Conservation (phyloP, 2,888 invertebrate species). For the Parochlus steinenii region DNA sequence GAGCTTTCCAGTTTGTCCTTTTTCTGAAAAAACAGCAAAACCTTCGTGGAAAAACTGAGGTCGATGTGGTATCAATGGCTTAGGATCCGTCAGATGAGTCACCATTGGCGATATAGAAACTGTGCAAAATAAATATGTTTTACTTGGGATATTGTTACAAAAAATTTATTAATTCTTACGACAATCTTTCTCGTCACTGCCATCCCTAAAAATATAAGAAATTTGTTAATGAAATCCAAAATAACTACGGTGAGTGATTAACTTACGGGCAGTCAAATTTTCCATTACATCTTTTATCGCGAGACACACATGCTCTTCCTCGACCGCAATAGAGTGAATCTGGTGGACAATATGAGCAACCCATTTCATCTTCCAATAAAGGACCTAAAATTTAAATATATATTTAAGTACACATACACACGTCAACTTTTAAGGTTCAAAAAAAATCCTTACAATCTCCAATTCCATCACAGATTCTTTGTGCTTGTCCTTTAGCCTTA, state of each 20-base stretch:
- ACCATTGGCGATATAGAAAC: slow-evolving; percentile 62
- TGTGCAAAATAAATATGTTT: slow-evolving; percentile 24
- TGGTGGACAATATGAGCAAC: slow-evolving; percentile 60
- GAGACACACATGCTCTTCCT: slow-evolving; percentile 55
- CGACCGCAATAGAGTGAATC: slow-evolving; percentile 64
- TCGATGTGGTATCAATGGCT: slow-evolving; percentile 49
- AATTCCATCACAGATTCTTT: slow-evolving; percentile 69
- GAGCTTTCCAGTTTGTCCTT: slow-evolving; percentile 61
- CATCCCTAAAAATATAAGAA: no score
- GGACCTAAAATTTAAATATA: no score
- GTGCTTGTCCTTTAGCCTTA: slow-evolving; percentile 54
- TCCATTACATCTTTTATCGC: slow-evolving; percentile 61
- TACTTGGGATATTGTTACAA: slow-evolving; percentile 1
- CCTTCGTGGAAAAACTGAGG: slow-evolving; percentile 55
- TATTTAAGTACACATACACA: no score
- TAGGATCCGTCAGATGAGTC: slow-evolving; percentile 42
- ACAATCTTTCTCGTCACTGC: slow-evolving; percentile 72
- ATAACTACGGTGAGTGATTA: no score
- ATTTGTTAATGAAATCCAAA: no score
- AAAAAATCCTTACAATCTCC: slow-evolving; percentile 72
- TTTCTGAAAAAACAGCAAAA: slow-evolving; percentile 73
- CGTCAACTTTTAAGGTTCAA: no score
- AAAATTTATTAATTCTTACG: slow-evolving; percentile 38
- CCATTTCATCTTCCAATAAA: slow-evolving; percentile 52
- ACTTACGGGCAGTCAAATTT: slow-evolving; percentile 65